Evolutionary conservation across 2,113 vertebrate genomes (phyloP).

Genomic region (Phalacrocorax carbo): DNA sequence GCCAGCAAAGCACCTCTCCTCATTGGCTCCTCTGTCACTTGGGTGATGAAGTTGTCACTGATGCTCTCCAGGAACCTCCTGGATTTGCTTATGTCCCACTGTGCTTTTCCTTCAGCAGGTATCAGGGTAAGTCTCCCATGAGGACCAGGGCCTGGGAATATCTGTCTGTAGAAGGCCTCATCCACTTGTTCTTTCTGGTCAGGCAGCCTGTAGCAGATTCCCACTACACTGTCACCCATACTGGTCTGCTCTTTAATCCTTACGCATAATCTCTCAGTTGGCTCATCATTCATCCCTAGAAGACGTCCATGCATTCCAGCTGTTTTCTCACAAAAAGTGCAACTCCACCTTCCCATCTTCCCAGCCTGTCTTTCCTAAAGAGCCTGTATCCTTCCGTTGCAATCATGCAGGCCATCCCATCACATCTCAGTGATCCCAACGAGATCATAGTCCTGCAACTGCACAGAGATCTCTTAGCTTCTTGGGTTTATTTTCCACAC

Average conservation of each 20-base stretch:
- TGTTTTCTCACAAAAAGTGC: not conserved
- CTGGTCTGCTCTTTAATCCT: not conserved
- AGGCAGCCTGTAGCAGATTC: not conserved
- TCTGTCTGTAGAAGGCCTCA: not conserved
- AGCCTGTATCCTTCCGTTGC: not conserved
- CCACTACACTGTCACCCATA: not conserved
- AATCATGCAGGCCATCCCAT: not conserved
- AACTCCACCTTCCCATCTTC: not conserved
- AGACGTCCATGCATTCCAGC: not conserved
- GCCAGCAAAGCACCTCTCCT: not conserved
- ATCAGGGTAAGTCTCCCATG: not conserved
- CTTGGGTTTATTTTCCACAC: not conserved
- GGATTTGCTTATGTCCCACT: not conserved
- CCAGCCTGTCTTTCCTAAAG: not conserved
- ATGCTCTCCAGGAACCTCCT: not conserved
- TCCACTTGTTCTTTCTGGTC: not conserved
- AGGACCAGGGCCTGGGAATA: not conserved
- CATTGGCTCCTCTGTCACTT: not conserved
- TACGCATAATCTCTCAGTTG: not conserved
- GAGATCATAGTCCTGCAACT: not conserved
- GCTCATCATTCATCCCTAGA: not conserved
- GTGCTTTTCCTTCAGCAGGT: not conserved
- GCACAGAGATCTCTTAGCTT: not conserved
- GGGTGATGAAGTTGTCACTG: not conserved
- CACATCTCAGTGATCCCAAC: not conserved